Conservation (phyloP, 2,113 vertebrate genomes). For the Nothobranchius furzeri region DNA sequence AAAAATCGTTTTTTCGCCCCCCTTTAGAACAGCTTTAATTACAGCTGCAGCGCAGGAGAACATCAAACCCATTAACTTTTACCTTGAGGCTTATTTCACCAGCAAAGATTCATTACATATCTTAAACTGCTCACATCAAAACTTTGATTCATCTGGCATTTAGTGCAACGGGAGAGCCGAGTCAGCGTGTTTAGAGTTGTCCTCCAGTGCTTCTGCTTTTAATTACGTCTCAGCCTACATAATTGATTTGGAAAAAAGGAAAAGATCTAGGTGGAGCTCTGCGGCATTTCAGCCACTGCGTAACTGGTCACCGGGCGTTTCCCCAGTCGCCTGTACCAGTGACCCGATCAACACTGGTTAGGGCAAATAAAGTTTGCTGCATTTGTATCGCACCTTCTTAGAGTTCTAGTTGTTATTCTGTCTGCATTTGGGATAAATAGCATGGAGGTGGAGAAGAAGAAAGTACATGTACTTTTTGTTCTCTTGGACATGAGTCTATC, state of each 20-base stretch:
- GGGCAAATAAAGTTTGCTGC: no score
- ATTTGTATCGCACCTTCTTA: no score
- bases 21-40: slow-evolving; percentile 10
- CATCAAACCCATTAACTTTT: slow-evolving; percentile 41
- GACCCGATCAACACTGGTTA: no score
- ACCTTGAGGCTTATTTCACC: slow-evolving; percentile 35
- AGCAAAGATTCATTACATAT: slow-evolving; percentile 24
- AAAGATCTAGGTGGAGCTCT: not conserved
- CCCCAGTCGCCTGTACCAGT: no score
- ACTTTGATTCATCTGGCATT: slow-evolving; percentile 5
- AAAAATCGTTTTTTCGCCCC: not conserved
- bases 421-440: no score
- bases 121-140: slow-evolving; percentile 21
- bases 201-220: slow-evolving; percentile 9
- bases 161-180: slow-evolving; percentile 6
- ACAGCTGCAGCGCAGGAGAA: slow-evolving; percentile 18
- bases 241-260: slow-evolving; percentile 3
- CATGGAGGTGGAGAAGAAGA: no score
- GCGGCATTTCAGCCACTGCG: not conserved
- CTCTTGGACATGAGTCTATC: no score
- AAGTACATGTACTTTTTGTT: no score
- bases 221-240: slow-evolving; percentile 24
- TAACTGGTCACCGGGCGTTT: no score
- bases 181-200: slow-evolving; percentile 29
- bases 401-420: no score